Conservation (phyloP, 2,113 vertebrate species). For the Percopsis transmontana region DNA sequence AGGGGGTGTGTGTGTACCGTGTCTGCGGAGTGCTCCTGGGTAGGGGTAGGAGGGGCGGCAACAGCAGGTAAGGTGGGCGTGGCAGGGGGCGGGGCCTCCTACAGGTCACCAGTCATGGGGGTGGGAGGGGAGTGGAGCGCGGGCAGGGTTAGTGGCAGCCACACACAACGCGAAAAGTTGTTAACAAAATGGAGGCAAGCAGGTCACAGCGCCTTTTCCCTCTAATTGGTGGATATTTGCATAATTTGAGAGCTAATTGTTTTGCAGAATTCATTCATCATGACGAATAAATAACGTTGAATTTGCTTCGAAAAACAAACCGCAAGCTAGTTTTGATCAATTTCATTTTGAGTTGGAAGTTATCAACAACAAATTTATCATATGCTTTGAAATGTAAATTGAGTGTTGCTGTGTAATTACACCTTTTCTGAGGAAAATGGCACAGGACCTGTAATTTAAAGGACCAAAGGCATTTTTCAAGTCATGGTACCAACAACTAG, state of each 20-base stretch:
- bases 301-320: too few relatives aligned
- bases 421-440: not conserved
- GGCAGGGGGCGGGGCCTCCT: conserved; percentile 48
- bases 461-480: not conserved
- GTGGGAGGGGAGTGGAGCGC: not conserved
- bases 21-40: conserved; percentile 39
- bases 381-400: too few relatives aligned
- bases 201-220: too few relatives aligned
- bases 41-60: conserved; percentile 41
- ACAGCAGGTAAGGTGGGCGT: conserved; percentile 28
- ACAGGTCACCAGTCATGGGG: conserved; percentile 25
- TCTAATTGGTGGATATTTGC: too few relatives aligned
- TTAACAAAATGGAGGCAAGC: too few relatives aligned
- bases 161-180: conserved; percentile 11
- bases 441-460: conserved; percentile 7
- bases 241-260: too few relatives aligned
- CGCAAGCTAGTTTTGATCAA: too few relatives aligned
- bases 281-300: too few relatives aligned
- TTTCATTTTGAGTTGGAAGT: too few relatives aligned
- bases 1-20: conserved; percentile 45
- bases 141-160: conserved; percentile 33
- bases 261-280: too few relatives aligned
- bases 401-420: conserved; percentile 7
- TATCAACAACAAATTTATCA: not conserved
- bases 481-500: conserved; percentile 31